Evolutionary conservation across 2,113 vertebrate genomes (phyloP).

Genomic region (Grammomys dolichurus): DNA sequence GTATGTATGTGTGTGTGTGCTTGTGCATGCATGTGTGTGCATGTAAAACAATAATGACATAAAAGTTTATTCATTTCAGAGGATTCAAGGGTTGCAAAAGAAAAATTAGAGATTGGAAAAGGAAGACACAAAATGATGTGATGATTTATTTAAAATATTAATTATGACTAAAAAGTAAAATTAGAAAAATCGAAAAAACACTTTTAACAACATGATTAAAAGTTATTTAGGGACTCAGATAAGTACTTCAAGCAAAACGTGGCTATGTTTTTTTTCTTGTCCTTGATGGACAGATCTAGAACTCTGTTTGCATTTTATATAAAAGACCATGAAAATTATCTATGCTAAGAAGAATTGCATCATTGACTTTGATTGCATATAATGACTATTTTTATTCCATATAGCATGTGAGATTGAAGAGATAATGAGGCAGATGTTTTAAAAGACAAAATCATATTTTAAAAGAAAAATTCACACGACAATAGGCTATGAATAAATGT

Average conservation of each 20-base stretch:
- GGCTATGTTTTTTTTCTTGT: neutral
- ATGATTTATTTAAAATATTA: neutral
- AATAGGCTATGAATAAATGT: slow-evolving; percentile 10
- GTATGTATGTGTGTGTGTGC: neutral
- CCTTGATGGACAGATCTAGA: neutral
- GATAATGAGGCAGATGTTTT: slow-evolving; percentile 5
- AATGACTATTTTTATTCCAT: neutral
- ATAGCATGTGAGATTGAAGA: slow-evolving; percentile 7
- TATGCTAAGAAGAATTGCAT: neutral
- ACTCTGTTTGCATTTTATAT: neutral
- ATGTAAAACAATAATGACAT: neutral
- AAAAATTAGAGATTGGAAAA: neutral
- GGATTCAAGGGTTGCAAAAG: neutral
- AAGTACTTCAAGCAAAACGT: neutral
- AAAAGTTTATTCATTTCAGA: neutral
- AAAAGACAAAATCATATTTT: neutral
- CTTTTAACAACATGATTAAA: slow-evolving; percentile 5
- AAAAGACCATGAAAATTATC: neutral
- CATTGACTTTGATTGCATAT: neutral
- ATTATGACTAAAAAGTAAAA: neutral
- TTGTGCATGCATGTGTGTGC: neutral
- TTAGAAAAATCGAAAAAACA: neutral
- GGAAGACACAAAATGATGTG: neutral
- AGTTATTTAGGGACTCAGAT: slow-evolving; percentile 38
- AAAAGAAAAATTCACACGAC: neutral